Conservation (phyloP, 2,797 vertebrate genomes). For the Masticophis lateralis region DNA sequence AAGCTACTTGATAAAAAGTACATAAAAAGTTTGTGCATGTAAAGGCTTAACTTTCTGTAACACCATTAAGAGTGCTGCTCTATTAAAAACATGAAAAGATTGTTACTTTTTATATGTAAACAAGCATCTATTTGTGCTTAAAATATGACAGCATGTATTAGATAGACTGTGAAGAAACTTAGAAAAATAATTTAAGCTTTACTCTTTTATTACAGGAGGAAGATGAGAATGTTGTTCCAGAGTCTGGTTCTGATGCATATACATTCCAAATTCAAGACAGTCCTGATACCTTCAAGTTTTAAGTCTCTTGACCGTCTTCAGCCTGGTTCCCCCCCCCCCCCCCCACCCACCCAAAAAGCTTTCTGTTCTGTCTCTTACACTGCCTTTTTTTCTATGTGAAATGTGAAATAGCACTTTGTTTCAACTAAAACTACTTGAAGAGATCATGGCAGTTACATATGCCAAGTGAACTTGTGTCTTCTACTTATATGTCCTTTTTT, state of each 20-base stretch:
- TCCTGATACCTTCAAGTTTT: constrained; percentile 86
- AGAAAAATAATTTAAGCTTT: constrained; percentile 3
- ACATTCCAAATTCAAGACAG: constrained; percentile 84
- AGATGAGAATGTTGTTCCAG: constrained; percentile 84
- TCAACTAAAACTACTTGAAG: constrained; percentile 74
- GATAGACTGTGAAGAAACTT: not conserved
- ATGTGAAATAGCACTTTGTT: constrained; percentile 74
- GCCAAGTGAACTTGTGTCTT: constrained; percentile 61
- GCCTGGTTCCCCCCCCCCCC: constrained; percentile 47
- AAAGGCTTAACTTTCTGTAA: not conserved
- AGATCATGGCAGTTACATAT: constrained; percentile 62
- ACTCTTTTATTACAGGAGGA: constrained; percentile 77
- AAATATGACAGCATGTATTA: not conserved
- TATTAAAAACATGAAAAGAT: not conserved
- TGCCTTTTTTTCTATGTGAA: constrained; percentile 66
- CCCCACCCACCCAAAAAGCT: not conserved
- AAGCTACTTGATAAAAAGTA: not conserved
- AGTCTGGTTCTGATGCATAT: constrained; percentile 81
- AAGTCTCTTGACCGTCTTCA: constrained; percentile 45
- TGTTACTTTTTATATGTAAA: not conserved
- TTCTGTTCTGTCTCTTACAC: constrained; percentile 55
- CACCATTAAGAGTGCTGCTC: not conserved
- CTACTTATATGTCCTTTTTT: constrained; percentile 19
- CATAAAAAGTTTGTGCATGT: not conserved
- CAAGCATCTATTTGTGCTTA: not conserved